phyloP scores from a whole-genome alignment of 2,113 vertebrate genomes.

The Pica pica region DNA sequence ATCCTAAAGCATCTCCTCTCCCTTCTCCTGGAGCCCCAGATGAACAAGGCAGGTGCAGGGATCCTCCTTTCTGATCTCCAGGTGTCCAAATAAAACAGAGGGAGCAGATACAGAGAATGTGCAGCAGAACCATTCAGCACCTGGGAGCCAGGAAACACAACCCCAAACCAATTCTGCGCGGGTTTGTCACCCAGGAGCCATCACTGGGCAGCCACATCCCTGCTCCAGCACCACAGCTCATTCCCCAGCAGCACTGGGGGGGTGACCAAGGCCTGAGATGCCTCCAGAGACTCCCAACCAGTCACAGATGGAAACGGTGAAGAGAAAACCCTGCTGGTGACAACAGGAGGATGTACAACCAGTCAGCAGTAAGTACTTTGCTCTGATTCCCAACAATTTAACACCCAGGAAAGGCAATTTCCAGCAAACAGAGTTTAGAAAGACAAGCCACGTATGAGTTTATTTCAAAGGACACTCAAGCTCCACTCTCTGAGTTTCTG shows the following conservation, averaged over 20 bases:
- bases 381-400: background rate
- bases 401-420: background rate
- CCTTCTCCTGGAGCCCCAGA: background rate
- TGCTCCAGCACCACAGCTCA: background rate
- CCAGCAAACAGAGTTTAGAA: background rate
- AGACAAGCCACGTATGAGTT: background rate
- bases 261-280: background rate
- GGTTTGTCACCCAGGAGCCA: background rate
- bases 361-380: background rate
- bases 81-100: background rate
- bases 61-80: background rate
- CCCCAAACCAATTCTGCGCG: background rate
- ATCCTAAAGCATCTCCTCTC: background rate
- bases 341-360: background rate
- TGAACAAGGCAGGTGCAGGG: accelerated
- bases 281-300: background rate
- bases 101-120: background rate
- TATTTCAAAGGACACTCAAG: background rate
- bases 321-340: background rate
- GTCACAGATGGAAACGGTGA: accelerated
- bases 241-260: background rate
- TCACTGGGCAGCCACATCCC: background rate
- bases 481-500: background rate
- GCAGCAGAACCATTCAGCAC: background rate
- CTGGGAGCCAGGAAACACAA: background rate